Percentiles rank a stretch among this genome's conserved stretches.
phyloP scores from a whole-genome alignment of 2,113 vertebrate species.

The Otocyon megalotis region DNA sequence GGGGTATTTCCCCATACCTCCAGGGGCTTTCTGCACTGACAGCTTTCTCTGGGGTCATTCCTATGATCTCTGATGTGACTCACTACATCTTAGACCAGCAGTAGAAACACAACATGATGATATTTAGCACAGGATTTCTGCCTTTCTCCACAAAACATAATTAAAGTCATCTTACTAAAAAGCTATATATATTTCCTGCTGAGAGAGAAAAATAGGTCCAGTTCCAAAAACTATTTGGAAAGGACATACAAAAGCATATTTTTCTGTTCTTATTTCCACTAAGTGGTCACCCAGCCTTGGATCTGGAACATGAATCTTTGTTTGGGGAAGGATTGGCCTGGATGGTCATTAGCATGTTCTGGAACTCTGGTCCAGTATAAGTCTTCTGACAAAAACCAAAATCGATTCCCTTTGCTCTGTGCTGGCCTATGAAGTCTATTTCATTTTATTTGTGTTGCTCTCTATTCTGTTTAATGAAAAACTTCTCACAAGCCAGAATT shows the following conservation, averaged over 20 bases:
- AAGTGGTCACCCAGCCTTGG: neutral
- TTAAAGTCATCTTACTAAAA: neutral
- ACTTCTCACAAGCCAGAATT: conserved; percentile 80
- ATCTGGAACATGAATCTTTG: neutral
- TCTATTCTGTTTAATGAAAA: conserved; percentile 85
- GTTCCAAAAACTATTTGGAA: conserved; percentile 50
- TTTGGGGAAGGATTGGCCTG: neutral
- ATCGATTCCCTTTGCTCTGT: conserved; percentile 47
- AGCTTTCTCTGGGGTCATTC: neutral
- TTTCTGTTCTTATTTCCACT: neutral
- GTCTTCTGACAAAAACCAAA: conserved; percentile 67
- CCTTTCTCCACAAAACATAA: conserved; percentile 23
- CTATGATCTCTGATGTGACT: neutral
- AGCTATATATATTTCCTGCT: neutral
- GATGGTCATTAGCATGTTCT: neutral
- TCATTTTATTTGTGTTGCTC: conserved; percentile 77
- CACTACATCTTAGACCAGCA: conserved; percentile 1
- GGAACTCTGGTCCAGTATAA: neutral
- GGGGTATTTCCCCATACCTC: neutral
- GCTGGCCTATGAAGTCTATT: conserved; percentile 81
- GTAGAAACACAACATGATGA: neutral
- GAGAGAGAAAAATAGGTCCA: conserved; percentile 58
- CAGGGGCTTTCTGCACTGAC: neutral
- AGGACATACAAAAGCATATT: conserved; percentile 6
- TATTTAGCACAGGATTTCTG: conserved; percentile 56